Conservation (phyloP, 2,888 invertebrate genomes). For the Pollenia amentaria region DNA sequence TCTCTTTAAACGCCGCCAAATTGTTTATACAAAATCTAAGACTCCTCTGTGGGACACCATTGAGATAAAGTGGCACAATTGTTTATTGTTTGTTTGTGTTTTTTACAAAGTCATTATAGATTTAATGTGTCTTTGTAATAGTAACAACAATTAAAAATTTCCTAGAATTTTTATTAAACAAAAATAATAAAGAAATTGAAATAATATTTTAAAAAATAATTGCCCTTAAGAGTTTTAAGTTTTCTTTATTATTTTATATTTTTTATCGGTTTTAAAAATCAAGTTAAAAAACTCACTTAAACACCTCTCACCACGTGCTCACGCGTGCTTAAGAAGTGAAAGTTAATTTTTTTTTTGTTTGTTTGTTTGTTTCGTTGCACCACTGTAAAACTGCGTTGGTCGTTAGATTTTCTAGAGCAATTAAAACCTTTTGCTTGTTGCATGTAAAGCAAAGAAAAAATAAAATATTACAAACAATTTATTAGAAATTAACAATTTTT, state of each 20-base stretch:
- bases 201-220: slow-evolving; percentile 28
- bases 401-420: neutral
- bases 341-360: slow-evolving; percentile 18
- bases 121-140: slow-evolving; percentile 36
- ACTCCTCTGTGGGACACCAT: slow-evolving; percentile 34
- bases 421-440: slow-evolving; percentile 29
- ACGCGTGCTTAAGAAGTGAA: slow-evolving; percentile 71
- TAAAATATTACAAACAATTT: neutral
- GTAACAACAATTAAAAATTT: slow-evolving; percentile 33
- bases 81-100: slow-evolving; percentile 8
- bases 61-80: slow-evolving; percentile 53
- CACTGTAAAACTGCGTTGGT: slow-evolving; percentile 20
- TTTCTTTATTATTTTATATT: slow-evolving; percentile 34
- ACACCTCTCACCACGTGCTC: slow-evolving; percentile 54
- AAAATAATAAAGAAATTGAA: neutral
- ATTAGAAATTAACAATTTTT: slow-evolving; percentile 36
- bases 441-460: neutral
- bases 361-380: neutral
- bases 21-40: neutral
- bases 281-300: neutral
- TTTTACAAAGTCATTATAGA: slow-evolving; percentile 43
- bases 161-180: slow-evolving; percentile 37
- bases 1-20: slow-evolving; percentile 1
- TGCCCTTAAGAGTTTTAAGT: slow-evolving; percentile 17
- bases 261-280: slow-evolving; percentile 38